These are phyloP conservation scores for Tinamus major DNA, from an alignment of 2,797 vertebrate species.

Conservation along the genomic window DNA sequence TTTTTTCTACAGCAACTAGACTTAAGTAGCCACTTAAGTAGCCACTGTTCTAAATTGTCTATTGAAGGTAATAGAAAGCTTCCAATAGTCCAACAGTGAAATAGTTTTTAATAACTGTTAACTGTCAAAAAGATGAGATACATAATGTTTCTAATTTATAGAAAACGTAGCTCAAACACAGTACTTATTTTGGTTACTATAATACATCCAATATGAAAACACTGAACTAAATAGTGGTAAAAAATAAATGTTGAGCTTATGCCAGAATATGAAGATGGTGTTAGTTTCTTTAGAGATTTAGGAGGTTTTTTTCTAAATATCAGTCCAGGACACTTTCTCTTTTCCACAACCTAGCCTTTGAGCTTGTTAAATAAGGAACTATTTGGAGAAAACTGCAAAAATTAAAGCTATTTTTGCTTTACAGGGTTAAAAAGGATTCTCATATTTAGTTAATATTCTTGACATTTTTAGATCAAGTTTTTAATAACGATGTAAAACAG, in stretches of 20 bases:
- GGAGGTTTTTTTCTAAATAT: background rate
- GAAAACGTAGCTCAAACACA: background rate
- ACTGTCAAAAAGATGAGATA: background rate
- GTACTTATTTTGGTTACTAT: background rate
- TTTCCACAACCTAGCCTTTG: background rate
- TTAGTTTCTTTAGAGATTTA: background rate
- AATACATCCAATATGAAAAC: background rate
- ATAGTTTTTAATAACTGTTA: background rate
- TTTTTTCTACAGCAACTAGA: background rate
- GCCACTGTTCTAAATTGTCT: background rate
- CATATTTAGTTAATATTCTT: background rate
- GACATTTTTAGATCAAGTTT: background rate
- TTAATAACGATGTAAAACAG: background rate
- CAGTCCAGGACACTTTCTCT: background rate
- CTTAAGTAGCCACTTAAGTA: background rate
- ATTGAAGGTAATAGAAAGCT: background rate
- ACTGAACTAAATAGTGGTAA: background rate
- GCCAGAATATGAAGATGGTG: background rate
- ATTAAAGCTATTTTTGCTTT: background rate
- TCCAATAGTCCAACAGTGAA: background rate
- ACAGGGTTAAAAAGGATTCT: background rate
- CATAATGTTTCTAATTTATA: background rate
- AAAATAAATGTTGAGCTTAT: background rate
- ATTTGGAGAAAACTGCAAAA: background rate
- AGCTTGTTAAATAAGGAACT: fast-evolving